Conservation (phyloP, 2,888 invertebrate genomes). For the Sussaba pulchella region DNA sequence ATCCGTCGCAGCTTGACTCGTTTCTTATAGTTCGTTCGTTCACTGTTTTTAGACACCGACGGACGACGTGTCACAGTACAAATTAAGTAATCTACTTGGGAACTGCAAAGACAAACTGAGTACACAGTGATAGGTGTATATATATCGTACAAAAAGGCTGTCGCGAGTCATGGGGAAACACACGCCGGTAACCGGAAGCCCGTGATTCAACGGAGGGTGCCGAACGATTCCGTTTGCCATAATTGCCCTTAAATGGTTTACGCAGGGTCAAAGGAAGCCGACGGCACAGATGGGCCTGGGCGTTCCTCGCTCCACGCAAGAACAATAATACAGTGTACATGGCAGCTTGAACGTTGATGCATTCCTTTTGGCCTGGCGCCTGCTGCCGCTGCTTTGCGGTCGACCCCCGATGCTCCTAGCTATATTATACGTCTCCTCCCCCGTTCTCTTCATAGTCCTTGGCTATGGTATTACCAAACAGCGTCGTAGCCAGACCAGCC, state of each 20-base stretch:
- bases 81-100: too few species aligned
- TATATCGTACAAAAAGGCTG: too few species aligned
- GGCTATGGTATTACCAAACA: constrained; percentile 1
- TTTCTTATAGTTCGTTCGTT: too few species aligned
- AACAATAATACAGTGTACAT: constrained; percentile 57
- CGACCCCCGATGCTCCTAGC: constrained; percentile 45
- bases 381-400: constrained; percentile 20
- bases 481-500: background rate
- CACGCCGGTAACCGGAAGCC: too few species aligned
- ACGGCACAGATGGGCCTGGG: constrained; percentile 44
- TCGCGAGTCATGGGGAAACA: too few species aligned
- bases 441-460: constrained; percentile 9
- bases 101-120: too few species aligned
- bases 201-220: too few species aligned
- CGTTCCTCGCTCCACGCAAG: constrained; percentile 35
- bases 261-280: constrained; percentile 60
- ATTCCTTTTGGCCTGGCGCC: constrained; percentile 43
- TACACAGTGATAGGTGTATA: too few species aligned
- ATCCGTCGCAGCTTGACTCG: too few species aligned
- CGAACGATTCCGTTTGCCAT: constrained; percentile 28
- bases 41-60: too few species aligned
- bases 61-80: too few species aligned
- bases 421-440: constrained; percentile 21
- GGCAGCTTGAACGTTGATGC: constrained; percentile 59
- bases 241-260: constrained; percentile 66